Base-by-base conservation (phyloP, 1,140 invertebrate species). In the Megathymus violae region DNA sequence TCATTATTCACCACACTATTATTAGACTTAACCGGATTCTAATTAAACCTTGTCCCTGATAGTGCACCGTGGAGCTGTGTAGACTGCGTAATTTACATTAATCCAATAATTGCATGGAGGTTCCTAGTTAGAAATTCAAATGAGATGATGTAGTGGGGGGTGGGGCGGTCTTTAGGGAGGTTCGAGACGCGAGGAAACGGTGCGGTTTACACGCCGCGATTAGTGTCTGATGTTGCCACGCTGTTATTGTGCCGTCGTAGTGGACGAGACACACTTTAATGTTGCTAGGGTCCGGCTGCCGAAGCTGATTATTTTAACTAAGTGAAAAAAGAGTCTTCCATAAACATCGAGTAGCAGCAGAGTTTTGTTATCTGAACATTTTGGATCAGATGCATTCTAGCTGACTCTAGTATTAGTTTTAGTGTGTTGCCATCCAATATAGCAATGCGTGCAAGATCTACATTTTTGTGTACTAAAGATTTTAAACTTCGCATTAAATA, bases 71-170 rank as follows among this genome's bases (percentile, higher is more conserved):
- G 90, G 83, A 82, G 92, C 89, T n/a, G n/a, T 79, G 83, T 93
- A 94, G 94, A 94, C 94, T 93, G 94, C 94, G 95, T 96, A 96
- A 96, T 96, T 96, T 96, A 96, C 95, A 96, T 96, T 96, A 96
- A 96, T 96, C 95, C 95, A 96, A 96, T 96, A 96, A 96, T 96
- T 96, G 95, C 95, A 95, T 95, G 94, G 94, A 95, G 95, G 95
- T 95, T 95, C 94, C 95, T 96, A 95, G 95, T 96, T 96, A 96
- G 95, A 95, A 96, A 96, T 96, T 96, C 95, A 96, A 96, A 96
- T 96, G 94, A 96, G 95, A 93, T 94, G 94, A 94, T 94, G 94
- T 93, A 87, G 82, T 76, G n/a, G 83, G 71, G 71, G 65, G 66
- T 73, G 77, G 76, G 65, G 65, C 52, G 73, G 80, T 80, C 78